Evolutionary conservation across 37 sponge, comb jelly and placozoan species (phyloP), one percentile per base, ranked within the genome.

Genomic region (Geodia barretti): DNA sequence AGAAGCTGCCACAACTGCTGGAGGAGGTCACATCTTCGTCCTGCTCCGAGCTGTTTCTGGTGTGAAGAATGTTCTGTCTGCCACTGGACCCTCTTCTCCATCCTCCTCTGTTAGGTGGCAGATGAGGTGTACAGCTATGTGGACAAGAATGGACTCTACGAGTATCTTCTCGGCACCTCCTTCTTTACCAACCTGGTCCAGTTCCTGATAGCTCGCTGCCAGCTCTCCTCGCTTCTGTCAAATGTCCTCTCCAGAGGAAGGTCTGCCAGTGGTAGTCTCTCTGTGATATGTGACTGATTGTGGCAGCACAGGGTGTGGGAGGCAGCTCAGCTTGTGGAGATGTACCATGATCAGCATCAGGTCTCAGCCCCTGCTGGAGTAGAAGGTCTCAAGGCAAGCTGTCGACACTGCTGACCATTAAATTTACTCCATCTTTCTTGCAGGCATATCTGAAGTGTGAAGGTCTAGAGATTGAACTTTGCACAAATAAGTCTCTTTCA

Each of bases 251-350:
- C 54, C 54, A 7, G 54, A 14, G 54, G 54, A 7, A 47, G 54
- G 54, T 47, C 7, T 47, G 14, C n/a, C n/a, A n/a, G n/a, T n/a
- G n/a, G n/a, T n/a, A n/a, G n/a, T n/a, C n/a, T n/a, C n/a, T n/a
- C n/a, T n/a, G n/a, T n/a, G n/a, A n/a, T n/a, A n/a, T n/a, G n/a
- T n/a, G n/a, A n/a, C n/a, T n/a, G n/a, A n/a, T n/a, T n/a, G n/a
- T n/a, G n/a, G n/a, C n/a, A n/a, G n/a, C n/a, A 29, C 35, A 81
- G 81, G 35, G 39, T 70, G 24, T n/a, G 69, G 26, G 81, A 81
- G 33, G 72, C 72, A 54, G 72, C 71, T 21, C 81, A 72, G 61
- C 28, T 81, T 21, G 81, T 81, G 25, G 72, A 81, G 37, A 72
- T 81, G 62, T 81, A 81, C 73, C 47, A 60, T 34, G 17, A 26